These are phyloP conservation scores for Nebria brevicollis DNA, from an alignment of 2,888 invertebrate genomes.

Conservation along the genomic window DNA sequence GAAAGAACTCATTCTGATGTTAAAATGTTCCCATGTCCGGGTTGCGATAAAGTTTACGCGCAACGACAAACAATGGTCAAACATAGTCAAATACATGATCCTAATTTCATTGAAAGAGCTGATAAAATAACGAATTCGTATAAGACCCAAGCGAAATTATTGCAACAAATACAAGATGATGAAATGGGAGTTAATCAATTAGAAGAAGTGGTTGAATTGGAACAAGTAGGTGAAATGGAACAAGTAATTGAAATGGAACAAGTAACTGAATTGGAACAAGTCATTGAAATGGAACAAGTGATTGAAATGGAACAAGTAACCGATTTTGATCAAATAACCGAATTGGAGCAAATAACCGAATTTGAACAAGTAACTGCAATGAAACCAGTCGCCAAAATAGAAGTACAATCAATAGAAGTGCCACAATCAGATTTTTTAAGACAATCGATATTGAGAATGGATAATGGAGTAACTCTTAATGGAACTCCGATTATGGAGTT, in stretches of 20 bases:
- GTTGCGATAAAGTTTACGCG: neutral
- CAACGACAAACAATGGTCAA: neutral
- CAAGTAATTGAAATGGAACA: too few species aligned
- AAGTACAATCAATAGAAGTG: neutral
- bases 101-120: neutral
- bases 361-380: too few species aligned
- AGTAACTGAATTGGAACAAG: too few species aligned
- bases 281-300: too few species aligned
- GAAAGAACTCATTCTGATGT: neutral
- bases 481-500: neutral
- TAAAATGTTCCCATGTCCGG: neutral
- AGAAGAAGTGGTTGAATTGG: too few species aligned
- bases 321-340: too few species aligned
- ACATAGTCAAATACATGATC: conserved; percentile 7
- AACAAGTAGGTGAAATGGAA: too few species aligned
- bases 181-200: neutral
- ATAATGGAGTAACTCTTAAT: neutral
- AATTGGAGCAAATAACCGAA: too few species aligned
- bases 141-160: neutral
- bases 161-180: neutral
- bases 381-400: too few species aligned
- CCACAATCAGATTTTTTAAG: neutral
- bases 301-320: too few species aligned
- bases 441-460: neutral
- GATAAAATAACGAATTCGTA: neutral